Evolutionary conservation across 2,113 vertebrate genomes (phyloP).

Genomic region (Peromyscus polionotus): DNA sequence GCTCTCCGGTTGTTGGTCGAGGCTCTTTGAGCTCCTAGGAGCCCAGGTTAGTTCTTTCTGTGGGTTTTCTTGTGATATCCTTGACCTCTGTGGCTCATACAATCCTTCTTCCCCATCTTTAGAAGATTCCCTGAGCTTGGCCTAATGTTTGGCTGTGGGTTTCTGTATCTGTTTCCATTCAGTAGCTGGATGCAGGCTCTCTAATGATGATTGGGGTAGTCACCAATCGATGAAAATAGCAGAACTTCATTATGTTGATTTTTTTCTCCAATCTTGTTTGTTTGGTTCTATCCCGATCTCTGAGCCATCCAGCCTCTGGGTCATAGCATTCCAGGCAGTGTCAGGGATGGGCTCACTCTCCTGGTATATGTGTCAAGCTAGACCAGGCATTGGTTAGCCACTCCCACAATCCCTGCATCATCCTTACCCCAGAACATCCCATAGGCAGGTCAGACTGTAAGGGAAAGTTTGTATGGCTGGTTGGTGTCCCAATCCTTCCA

Average conservation of each 20-base stretch:
- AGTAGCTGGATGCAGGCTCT: not conserved
- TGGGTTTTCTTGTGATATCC: not conserved
- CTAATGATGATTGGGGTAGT: not conserved
- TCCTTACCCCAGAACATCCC: not conserved
- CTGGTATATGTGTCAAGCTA: not conserved
- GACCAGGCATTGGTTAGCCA: not conserved
- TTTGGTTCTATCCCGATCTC: not conserved
- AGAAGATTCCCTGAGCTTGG: not conserved
- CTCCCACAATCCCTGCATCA: not conserved
- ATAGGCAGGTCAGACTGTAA: not conserved
- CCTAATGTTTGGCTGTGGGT: not conserved
- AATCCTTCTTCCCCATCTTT: not conserved
- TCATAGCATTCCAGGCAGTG: not conserved
- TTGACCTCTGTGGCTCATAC: not conserved
- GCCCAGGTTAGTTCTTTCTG: not conserved
- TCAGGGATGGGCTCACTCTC: not conserved
- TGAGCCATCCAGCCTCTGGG: not conserved
- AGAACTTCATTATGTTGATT: not conserved
- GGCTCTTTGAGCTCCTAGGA: not conserved
- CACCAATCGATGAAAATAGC: not conserved
- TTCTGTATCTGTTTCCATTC: not conserved
- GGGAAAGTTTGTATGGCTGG: not conserved
- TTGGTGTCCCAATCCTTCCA: too few species aligned
- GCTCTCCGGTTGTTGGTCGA: not conserved
- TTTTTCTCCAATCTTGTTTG: not conserved